Base-by-base conservation (phyloP, 2,888 invertebrate genomes). In the Petrophora chlorosata region DNA sequence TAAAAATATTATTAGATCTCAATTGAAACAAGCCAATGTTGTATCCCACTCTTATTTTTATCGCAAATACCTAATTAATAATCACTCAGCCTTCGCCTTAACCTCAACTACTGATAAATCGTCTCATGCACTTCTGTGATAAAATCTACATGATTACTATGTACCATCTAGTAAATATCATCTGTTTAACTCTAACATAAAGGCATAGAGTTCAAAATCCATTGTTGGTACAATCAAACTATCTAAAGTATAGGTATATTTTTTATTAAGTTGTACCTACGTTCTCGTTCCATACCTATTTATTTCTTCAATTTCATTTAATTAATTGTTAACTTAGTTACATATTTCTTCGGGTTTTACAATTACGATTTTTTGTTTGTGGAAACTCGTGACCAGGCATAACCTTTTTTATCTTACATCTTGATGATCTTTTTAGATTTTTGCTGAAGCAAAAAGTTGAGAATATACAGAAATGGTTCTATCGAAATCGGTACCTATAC, bases 351-450 rank as follows among this genome's bases (percentile, higher is more conserved):
- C 10, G n/a, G 9, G 2, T 35, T 30, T 41, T 5, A 17, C 14
- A 38, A 14, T 29, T 5, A n/a, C 3, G 26, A 28, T 7, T 35
- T 35, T 29, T 47, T 44, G 9, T 8, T 30, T 32, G 16, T 13
- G 48, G 25, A 26, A 53, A 42, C 45, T 41, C 48, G 48, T 56
- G 59, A 59, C 56, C 56, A 38, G 36, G 39, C 34, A 32, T 58
- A 36, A 58, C 56, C 58, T 45, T 42, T 19, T 22, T 42, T 15
- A 48, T 48, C 48, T 41, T 15, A 25, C 8, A 42, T 48, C 42
- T 48, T 28, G 32, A 41, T 41, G 29, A 13, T 17, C n/a, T 33
- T 35, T 14, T 5, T 0, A 28, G 23, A 28, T 26, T 48, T 33
- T 36, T 42, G 36, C 7, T 36, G 9, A 8, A 14, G 33, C 33